These are phyloP conservation scores for Lucinisca nassula DNA, from an alignment of 2,888 invertebrate species.

Conservation along the genomic window DNA sequence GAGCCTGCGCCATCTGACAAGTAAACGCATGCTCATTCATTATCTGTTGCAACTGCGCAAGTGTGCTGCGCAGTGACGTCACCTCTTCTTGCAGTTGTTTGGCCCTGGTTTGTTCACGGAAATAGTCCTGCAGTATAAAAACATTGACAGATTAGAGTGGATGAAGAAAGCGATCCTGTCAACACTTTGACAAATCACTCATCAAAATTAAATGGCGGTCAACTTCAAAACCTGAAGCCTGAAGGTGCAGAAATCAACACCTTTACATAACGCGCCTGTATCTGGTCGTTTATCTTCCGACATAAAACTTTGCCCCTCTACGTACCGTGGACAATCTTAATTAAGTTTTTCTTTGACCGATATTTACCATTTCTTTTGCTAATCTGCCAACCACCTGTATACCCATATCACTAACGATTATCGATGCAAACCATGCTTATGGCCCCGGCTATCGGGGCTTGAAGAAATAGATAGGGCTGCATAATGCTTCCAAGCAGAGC, in stretches of 20 bases:
- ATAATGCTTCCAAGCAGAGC: too few species aligned
- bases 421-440: too few species aligned
- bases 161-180: constrained; percentile 24
- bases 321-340: neutral
- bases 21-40: constrained; percentile 49
- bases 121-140: constrained; percentile 40
- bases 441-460: too few species aligned
- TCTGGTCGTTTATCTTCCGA: neutral
- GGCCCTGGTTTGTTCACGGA: constrained; percentile 40
- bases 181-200: constrained; percentile 35
- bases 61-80: constrained; percentile 41
- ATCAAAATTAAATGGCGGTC: constrained; percentile 31
- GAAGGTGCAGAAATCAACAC: constrained; percentile 32
- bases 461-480: too few species aligned
- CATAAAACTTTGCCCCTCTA: neutral
- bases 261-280: neutral
- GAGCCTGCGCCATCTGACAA: constrained; percentile 23
- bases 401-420: too few species aligned
- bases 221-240: neutral
- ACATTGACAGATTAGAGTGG: neutral
- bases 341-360: neutral
- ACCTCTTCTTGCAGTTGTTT: constrained; percentile 36
- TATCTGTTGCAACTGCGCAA: constrained; percentile 39
- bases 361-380: neutral
- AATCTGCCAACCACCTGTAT: too few species aligned